These are phyloP conservation scores for Holotrichia oblita DNA, from an alignment of 1,140 invertebrate genomes.

Conservation along the genomic window DNA sequence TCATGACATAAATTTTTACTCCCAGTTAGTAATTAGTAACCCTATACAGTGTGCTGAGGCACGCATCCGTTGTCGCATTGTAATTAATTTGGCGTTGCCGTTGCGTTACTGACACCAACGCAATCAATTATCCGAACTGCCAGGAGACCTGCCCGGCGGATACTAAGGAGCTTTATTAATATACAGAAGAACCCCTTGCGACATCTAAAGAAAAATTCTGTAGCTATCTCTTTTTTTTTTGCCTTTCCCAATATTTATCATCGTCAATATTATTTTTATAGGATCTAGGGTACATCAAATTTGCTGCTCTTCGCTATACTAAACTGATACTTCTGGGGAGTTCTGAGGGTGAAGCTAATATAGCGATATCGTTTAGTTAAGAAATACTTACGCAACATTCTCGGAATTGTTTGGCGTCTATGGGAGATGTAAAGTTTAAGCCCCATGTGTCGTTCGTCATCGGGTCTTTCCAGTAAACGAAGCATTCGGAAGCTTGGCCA, in stretches of 20 bases:
- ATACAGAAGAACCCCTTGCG: not conserved
- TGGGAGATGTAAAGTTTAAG: slow-evolving; percentile 93
- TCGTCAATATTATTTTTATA: too few relatives aligned
- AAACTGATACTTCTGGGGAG: not conserved
- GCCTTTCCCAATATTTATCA: too few relatives aligned
- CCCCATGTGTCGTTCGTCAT: slow-evolving; percentile 99
- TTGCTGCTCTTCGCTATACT: not conserved
- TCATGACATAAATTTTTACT: slow-evolving; percentile 30
- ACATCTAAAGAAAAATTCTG: not conserved
- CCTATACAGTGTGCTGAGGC: not conserved
- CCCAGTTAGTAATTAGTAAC: slow-evolving; percentile 8
- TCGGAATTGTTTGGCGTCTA: slow-evolving; percentile 95
- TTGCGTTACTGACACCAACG: slow-evolving; percentile 23
- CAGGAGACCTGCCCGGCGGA: not conserved
- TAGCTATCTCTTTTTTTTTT: not conserved
- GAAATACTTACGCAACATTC: slow-evolving; percentile 94
- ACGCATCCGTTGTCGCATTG: slow-evolving; percentile 32
- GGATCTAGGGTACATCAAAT: too few relatives aligned
- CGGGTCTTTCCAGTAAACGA: slow-evolving; percentile 98
- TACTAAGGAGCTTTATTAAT: slow-evolving; percentile 9
- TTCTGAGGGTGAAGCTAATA: not conserved
- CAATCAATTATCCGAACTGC: slow-evolving; percentile 25
- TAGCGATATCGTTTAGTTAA: not conserved
- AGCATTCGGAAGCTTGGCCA: slow-evolving; percentile 97
- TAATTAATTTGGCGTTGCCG: slow-evolving; percentile 15